These are phyloP conservation scores for Linepithema humile DNA, from an alignment of 1,140 invertebrate genomes.

Conservation along the genomic window DNA sequence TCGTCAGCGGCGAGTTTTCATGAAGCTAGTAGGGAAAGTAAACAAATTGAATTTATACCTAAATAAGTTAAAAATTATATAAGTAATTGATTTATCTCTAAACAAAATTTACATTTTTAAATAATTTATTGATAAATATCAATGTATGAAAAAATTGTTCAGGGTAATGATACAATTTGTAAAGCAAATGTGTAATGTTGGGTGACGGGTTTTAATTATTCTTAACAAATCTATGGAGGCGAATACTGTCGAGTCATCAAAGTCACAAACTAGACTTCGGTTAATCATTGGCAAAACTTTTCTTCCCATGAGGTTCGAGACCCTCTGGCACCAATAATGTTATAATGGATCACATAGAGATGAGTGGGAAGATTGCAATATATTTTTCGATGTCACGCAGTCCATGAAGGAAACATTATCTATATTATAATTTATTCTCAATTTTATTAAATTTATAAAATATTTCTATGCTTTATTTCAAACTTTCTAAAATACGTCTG, in stretches of 20 bases:
- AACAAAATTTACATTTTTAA: neutral
- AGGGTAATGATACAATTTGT: too few species aligned
- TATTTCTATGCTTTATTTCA: too few species aligned
- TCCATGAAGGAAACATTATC: neutral
- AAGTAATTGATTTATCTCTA: neutral
- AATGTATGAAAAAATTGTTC: too few species aligned
- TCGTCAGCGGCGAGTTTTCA: neutral
- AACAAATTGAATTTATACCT: neutral
- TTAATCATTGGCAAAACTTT: conserved; percentile 82
- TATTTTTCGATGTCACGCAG: conserved; percentile 6
- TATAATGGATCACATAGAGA: conserved; percentile 76
- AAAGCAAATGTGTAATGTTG: neutral
- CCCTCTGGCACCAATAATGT: conserved; percentile 73
- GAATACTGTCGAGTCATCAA: conserved; percentile 58
- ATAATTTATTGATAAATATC: too few species aligned
- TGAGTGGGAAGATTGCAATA: conserved; percentile 6
- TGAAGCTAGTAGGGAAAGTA: neutral
- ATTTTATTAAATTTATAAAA: neutral
- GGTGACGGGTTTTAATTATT: conserved; percentile 59
- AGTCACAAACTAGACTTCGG: conserved; percentile 63
- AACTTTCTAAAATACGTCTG: too few species aligned
- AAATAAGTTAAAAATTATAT: conserved; percentile 7
- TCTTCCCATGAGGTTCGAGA: conserved; percentile 69
- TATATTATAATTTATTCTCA: neutral
- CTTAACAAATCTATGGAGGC: conserved; percentile 50